Percentiles rank a stretch among this genome's conserved stretches.
These are phyloP conservation scores for Ramazzottius varieornatus DNA, from an alignment of 2,888 invertebrate genomes.

Conservation along the genomic window DNA sequence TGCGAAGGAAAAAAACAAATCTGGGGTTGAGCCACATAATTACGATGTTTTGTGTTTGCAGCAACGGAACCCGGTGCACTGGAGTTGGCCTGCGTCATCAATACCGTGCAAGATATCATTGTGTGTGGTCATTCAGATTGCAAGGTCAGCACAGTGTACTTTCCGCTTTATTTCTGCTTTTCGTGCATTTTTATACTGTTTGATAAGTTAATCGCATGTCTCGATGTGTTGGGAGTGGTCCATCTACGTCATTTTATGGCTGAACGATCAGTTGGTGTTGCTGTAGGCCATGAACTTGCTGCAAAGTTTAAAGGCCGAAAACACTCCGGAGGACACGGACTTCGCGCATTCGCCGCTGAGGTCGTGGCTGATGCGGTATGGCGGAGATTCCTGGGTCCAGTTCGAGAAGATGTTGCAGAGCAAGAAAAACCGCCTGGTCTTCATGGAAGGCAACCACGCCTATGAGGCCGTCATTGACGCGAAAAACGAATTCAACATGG, in stretches of 20 bases:
- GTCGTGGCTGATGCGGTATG: background rate
- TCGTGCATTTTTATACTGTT: no score
- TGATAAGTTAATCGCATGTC: no score
- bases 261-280: no score
- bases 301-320: constrained; percentile 44
- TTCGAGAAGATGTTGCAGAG: background rate
- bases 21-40: no score
- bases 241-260: no score
- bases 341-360: background rate
- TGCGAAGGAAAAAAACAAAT: no score
- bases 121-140: constrained; percentile 95
- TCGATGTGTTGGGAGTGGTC: no score
- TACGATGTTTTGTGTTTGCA: no score
- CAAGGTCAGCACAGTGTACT: constrained; percentile 35
- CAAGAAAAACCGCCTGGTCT: constrained; percentile 1
- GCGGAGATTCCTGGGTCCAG: background rate
- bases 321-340: constrained; percentile 12
- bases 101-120: constrained; percentile 65
- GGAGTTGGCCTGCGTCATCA: constrained; percentile 71
- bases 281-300: constrained; percentile 63
- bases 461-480: constrained; percentile 69
- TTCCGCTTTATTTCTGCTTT: no score
- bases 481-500: constrained; percentile 54
- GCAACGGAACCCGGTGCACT: constrained; percentile 85
- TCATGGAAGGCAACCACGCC: background rate